A percentile compares a stretch with the other conserved stretches of the same genome.
Conservation (phyloP, 2,113 vertebrate species). For the Toxotes chatareus region DNA sequence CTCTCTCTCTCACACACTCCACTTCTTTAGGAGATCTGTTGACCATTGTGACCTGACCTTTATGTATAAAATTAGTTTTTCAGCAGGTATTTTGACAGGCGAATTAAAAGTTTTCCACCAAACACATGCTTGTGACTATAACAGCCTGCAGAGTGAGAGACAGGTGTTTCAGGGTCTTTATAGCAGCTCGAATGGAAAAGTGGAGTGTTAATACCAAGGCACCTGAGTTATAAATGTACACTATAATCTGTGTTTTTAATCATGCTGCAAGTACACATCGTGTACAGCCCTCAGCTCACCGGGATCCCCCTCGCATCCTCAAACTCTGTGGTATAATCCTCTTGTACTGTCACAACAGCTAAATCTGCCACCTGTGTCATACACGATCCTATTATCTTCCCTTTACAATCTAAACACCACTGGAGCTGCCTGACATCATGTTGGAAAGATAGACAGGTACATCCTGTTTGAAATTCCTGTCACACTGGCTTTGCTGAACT, state of each 20-base stretch:
- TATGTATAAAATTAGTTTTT: too few species aligned
- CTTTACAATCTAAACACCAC: slow-evolving; percentile 45
- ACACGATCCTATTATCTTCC: slow-evolving; percentile 60
- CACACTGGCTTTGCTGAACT: slow-evolving; percentile 58
- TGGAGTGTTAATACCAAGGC: not conserved
- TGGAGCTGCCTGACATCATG: slow-evolving; percentile 47
- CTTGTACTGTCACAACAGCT: slow-evolving; percentile 58
- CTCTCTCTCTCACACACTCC: too few species aligned
- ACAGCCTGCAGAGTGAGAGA: too few species aligned
- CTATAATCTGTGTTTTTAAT: slow-evolving; percentile 59
- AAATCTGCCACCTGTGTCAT: slow-evolving; percentile 64
- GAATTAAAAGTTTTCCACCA: not conserved
- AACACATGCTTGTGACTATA: not conserved
- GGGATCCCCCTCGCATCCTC: slow-evolving; percentile 44
- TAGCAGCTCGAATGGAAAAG: not conserved
- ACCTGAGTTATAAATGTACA: slow-evolving; percentile 30
- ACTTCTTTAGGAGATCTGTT: not conserved
- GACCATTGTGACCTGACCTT: not conserved
- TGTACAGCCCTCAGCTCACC: slow-evolving; percentile 30
- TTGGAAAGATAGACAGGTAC: slow-evolving; percentile 52
- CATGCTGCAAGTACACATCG: slow-evolving; percentile 1
- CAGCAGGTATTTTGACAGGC: not conserved
- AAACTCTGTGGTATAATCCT: slow-evolving; percentile 56
- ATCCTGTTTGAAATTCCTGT: slow-evolving; percentile 69
- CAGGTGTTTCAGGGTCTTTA: not conserved